Base-by-base conservation (phyloP, 2,797 vertebrate genomes). In the Phoxinus dragarum region DNA sequence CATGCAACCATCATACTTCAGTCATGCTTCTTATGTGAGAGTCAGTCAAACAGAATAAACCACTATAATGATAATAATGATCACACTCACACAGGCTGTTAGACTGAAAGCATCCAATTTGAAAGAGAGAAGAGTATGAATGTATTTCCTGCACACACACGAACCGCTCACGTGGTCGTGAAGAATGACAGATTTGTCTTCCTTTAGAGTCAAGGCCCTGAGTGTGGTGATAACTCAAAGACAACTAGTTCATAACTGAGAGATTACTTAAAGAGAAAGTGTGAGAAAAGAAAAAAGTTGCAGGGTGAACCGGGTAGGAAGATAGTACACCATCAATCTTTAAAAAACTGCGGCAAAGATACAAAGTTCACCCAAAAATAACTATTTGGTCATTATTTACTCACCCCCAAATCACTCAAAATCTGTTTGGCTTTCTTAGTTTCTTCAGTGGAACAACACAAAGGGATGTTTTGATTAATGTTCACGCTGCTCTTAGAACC, bases 211-310 rank as follows among this genome's bases (percentile, higher is more conserved):
- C 87, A 88, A 73, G 54, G 77, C 87, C 86, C 91, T 90, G 92
- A 72, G 88, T 74, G 88, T 77, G 82, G 79, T 23, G 92, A 93
- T 94, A 94, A 92, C 85, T 49, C 86, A 14, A 86, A 84, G 86
- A 74, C 21, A 4, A 61, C 89, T 92, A 93, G 92, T 93, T 93
- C 93, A 93, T 93, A 87, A 93, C 88, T 89, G 64, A 40, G 4
- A 72, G 31, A 78, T 67, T 49, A 47, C 47, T 82, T 56, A 19
- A 34, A 82, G 16, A n/a, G 23, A 72, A 72, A 40, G 68, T 23
- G 34, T 5, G 54, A 61, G n/a, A 38, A 38, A 38, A 72, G 27
- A 44, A 59, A 10, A 44, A 8, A 42, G 12, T 47, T 14, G 40
- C 2, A 10, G n/a, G 31, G 23, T 82, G n/a, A 61, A 73, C 23